Percentiles rank a stretch among this genome's conserved stretches.
phyloP scores from a whole-genome alignment of 2,113 vertebrate genomes.

The Poecilia latipinna region DNA sequence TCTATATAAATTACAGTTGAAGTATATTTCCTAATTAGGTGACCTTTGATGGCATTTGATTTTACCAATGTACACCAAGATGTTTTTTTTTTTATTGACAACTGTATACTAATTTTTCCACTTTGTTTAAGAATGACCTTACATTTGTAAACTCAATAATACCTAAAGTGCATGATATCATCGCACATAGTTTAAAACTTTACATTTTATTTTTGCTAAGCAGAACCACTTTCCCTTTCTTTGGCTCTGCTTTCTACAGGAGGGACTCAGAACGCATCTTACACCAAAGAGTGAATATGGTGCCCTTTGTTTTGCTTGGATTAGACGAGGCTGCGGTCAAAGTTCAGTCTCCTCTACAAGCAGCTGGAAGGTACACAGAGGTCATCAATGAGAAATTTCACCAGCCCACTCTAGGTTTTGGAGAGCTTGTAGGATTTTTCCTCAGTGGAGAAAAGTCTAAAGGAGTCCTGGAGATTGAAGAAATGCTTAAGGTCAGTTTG shows the following conservation, averaged over 20 bases:
- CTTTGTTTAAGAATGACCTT: not conserved
- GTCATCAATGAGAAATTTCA: slow-evolving; percentile 87
- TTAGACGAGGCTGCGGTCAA: slow-evolving; percentile 64
- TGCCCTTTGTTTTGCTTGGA: slow-evolving; percentile 83
- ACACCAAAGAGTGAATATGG: slow-evolving; percentile 79
- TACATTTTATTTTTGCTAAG: not conserved
- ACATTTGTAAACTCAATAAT: not conserved
- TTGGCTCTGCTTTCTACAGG: slow-evolving; percentile 69
- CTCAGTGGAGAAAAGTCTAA: slow-evolving; percentile 88
- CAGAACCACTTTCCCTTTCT: not conserved
- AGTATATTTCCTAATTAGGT: too few species aligned
- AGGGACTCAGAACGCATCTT: slow-evolving; percentile 82
- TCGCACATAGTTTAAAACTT: too few species aligned
- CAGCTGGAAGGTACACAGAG: slow-evolving; percentile 80
- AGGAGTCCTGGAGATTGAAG: slow-evolving; percentile 88
- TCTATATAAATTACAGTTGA: too few species aligned
- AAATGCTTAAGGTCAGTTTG: slow-evolving; percentile 82
- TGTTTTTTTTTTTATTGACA: too few species aligned
- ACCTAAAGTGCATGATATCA: not conserved
- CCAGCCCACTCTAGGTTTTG: slow-evolving; percentile 78
- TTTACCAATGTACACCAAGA: too few species aligned
- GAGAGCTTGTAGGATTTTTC: slow-evolving; percentile 84
- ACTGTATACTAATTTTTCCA: too few species aligned
- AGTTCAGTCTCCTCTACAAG: slow-evolving; percentile 83
- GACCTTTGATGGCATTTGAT: too few species aligned